Evolutionary conservation across 2,888 invertebrate genomes (phyloP), one percentile per base, ranked within the genome.

Genomic region (Leucophenga montana): DNA sequence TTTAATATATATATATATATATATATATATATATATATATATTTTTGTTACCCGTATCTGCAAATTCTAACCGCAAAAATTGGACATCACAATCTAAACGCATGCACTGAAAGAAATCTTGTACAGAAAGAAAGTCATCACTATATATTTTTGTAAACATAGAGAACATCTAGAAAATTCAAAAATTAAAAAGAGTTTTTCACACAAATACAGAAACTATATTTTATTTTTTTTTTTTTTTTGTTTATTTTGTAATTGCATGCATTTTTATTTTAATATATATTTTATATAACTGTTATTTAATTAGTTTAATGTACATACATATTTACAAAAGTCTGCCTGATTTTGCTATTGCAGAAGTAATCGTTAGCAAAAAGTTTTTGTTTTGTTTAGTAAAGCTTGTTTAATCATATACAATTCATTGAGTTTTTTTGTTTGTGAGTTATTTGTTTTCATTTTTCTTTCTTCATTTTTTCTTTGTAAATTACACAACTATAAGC

Each of bases 41-140:
- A n/a, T n/a, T n/a, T 70, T 54, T 76, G 1, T 82, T 83, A 80
- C 80, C 80, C 80, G 80, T 80, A 80, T 75, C 82, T 83, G 75
- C 77, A 78, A 27, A 82, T 83, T 75, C 72, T 80, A 80, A 80
- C 72, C 18, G 1, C 71, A 80, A 73, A 82, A 75, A 67, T 59
- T 74, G 74, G 67, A 74, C 82, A 80, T 79, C 82, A 79, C 79
- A 79, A 72, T 67, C 39, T 70, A 33, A 50, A 14, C 64, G 61
- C 65, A 48, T 68, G 61, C 68, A 48, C 53, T 18, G 74, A 68
- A 75, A 72, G 72, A 59, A 66, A 71, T 72, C 31, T 22, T 44
- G 66, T 18, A 44, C 62, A 59, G 44, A 68, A 64, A 67, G 67
- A 65, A 67, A 67, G 56, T 50, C 39, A 22, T 68, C 68, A 44